phyloP scores from a whole-genome alignment of 2,888 invertebrate species.

The Hemicrepidius hirtus region DNA sequence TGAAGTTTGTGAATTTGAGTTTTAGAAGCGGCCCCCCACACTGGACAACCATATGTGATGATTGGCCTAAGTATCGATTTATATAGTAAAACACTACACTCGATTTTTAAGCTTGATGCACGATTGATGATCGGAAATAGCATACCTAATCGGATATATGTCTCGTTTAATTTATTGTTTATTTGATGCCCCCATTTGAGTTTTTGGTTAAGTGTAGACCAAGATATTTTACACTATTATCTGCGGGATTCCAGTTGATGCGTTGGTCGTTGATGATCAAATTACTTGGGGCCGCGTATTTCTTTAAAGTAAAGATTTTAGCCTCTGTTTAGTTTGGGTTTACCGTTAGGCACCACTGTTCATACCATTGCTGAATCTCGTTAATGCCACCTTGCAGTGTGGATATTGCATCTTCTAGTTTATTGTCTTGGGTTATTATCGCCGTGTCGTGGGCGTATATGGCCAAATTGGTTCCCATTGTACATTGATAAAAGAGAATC shows the following conservation, averaged over 20 bases:
- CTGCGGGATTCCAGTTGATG: background rate
- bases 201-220: background rate
- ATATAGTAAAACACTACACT: too few species aligned
- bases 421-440: too few species aligned
- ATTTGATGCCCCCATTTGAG: background rate
- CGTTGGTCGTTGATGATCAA: background rate
- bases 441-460: too few species aligned
- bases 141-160: conserved; percentile 1
- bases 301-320: background rate
- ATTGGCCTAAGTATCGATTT: too few species aligned
- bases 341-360: background rate
- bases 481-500: too few species aligned
- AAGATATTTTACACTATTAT: conserved; percentile 3
- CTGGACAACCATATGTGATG: too few species aligned
- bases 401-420: too few species aligned
- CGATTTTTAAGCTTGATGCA: background rate
- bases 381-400: background rate
- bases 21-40: too few species aligned
- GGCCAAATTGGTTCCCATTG: too few species aligned
- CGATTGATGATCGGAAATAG: conserved; percentile 2
- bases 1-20: too few species aligned
- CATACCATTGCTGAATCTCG: background rate
- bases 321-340: background rate
- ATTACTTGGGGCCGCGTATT: background rate
- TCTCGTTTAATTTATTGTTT: background rate